A percentile compares a stretch with the other conserved stretches of the same genome.
Conservation (phyloP, 1,140 invertebrate genomes). For the Neotoxoptera formosana region DNA sequence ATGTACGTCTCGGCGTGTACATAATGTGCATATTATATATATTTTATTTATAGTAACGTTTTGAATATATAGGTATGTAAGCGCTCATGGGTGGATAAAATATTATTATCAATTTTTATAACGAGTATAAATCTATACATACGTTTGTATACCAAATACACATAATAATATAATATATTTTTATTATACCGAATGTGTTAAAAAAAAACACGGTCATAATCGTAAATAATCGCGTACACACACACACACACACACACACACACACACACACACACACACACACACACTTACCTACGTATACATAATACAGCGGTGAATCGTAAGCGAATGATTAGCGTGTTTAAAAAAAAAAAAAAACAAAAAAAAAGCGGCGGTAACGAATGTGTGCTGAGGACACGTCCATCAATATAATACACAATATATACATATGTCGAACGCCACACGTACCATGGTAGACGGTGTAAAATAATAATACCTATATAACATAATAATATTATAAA, state of each 20-base stretch:
- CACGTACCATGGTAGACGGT: background rate
- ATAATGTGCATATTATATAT: too few relatives aligned
- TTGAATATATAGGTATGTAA: too few relatives aligned
- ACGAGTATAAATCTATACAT: background rate
- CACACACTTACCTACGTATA: fast-evolving
- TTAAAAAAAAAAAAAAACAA: background rate
- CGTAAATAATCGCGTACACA: background rate
- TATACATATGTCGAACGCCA: background rate
- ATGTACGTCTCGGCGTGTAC: background rate
- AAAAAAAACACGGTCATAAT: slow-evolving; percentile 20
- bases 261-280: fast-evolving
- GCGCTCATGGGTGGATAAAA: background rate
- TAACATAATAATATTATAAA: too few relatives aligned
- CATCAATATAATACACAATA: background rate
- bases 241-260: too few relatives aligned
- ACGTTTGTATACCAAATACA: background rate
- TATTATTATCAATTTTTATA: slow-evolving; percentile 25
- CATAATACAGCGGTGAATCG: background rate
- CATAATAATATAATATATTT: background rate
- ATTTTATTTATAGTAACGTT: too few relatives aligned
- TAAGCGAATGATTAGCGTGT: background rate
- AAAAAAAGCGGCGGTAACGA: background rate
- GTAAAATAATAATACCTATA: slow-evolving; percentile 5
- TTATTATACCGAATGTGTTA: slow-evolving; percentile 22
- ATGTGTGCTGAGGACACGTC: background rate